A percentile compares a stretch with the other conserved stretches of the same genome.
Evolutionary conservation across 2,888 invertebrate species (phyloP).

Genomic region (Cryptus armator): DNA sequence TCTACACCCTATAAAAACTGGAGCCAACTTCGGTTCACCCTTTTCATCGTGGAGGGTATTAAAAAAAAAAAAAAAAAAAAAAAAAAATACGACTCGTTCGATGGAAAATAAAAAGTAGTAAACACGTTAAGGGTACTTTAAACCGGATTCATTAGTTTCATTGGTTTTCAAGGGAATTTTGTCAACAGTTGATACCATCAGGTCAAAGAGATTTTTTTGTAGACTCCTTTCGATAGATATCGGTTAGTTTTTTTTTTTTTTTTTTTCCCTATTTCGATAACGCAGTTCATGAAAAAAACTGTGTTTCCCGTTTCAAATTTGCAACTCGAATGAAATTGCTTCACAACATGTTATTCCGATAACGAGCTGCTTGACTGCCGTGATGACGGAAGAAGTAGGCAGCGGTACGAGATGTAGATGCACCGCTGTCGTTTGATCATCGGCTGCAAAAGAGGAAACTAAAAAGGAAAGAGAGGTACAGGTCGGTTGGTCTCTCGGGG

Average conservation of each 20-base stretch:
- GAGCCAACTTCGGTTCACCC: slow-evolving; percentile 2
- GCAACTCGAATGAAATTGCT: background rate
- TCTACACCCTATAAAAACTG: slow-evolving; percentile 28
- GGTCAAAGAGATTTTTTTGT: no score
- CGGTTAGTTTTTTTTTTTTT: background rate
- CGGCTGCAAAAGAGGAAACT: slow-evolving; percentile 8
- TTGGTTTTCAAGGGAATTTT: background rate
- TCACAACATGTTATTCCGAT: background rate
- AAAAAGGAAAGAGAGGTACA: slow-evolving; percentile 3
- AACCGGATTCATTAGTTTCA: background rate
- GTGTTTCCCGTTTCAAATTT: background rate
- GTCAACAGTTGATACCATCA: no score
- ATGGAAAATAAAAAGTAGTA: slow-evolving; percentile 28
- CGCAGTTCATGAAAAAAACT: background rate
- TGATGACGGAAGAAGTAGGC: background rate
- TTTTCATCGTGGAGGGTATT: background rate
- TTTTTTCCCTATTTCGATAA: background rate
- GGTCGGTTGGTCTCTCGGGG: slow-evolving; percentile 19
- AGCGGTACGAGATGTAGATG: background rate
- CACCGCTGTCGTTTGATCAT: slow-evolving; percentile 53
- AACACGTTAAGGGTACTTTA: background rate
- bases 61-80: slow-evolving; percentile 12
- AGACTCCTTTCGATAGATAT: no score
- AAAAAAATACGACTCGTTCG: slow-evolving; percentile 11
- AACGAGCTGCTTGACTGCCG: background rate